phyloP scores from a whole-genome alignment of 2,888 invertebrate genomes.

The Mesorhabditis sp. region DNA sequence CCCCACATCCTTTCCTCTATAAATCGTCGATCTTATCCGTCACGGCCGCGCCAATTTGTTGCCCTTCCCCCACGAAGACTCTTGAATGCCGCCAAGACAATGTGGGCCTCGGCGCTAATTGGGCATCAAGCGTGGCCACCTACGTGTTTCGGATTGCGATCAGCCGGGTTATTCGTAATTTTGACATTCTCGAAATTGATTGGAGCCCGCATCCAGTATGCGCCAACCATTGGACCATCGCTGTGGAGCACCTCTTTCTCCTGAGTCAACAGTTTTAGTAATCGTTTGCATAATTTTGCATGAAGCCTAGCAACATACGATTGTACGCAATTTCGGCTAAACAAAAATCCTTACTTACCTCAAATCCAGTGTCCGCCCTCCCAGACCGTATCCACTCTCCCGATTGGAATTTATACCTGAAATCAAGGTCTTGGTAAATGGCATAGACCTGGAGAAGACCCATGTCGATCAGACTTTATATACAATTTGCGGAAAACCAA shows the following conservation, averaged over 20 bases:
- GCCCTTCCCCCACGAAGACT: not conserved
- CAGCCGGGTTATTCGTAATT: conserved; percentile 42
- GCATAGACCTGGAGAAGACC: too few relatives aligned
- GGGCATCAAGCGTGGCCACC: conserved; percentile 9
- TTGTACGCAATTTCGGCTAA: too few relatives aligned
- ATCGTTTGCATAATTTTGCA: not conserved
- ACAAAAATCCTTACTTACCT: conserved; percentile 13
- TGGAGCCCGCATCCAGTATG: conserved; percentile 31
- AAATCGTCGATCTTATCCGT: not conserved
- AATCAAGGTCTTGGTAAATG: not conserved
- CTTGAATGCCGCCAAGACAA: not conserved
- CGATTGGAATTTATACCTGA: conserved; percentile 41
- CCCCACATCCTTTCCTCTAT: not conserved
- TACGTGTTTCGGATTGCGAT: conserved; percentile 25
- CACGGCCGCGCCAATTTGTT: conserved; percentile 2
- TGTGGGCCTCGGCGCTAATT: not conserved
- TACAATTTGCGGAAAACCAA: too few relatives aligned
- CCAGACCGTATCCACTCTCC: conserved; percentile 43
- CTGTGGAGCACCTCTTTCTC: conserved; percentile 1
- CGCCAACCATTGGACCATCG: not conserved
- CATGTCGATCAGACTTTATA: too few relatives aligned
- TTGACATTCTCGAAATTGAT: conserved; percentile 46
- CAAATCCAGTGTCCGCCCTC: conserved; percentile 26
- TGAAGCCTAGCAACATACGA: not conserved
- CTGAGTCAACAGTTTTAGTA: not conserved